Percentiles rank a stretch among this genome's conserved stretches.
These are phyloP conservation scores for Sphenodon punctatus DNA, from an alignment of 2,797 vertebrate species.

Conservation along the genomic window DNA sequence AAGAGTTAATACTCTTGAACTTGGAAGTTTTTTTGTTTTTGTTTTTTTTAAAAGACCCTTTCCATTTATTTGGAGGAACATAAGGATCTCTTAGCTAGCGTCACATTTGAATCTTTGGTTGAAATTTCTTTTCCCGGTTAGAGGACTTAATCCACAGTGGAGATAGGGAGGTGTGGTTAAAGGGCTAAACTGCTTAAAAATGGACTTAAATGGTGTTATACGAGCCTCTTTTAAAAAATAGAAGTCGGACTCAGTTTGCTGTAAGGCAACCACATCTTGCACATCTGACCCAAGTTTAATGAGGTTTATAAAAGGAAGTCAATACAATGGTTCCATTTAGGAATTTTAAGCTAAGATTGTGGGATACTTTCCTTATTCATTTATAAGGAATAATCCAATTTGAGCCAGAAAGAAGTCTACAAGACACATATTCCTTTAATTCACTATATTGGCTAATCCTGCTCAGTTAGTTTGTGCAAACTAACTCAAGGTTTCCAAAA, in stretches of 20 bases:
- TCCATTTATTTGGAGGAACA: neutral
- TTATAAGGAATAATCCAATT: neutral
- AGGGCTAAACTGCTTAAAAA: neutral
- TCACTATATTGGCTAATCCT: rapidly evolving
- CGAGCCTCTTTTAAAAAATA: neutral
- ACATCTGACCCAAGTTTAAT: neutral
- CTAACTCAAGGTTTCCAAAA: neutral
- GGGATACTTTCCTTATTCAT: neutral
- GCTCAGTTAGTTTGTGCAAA: neutral
- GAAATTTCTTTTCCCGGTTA: neutral
- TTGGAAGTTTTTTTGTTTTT: neutral
- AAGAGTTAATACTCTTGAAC: too few relatives aligned
- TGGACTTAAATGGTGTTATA: too few relatives aligned
- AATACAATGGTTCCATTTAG: neutral
- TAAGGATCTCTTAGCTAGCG: neutral
- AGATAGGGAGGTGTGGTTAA: too few relatives aligned
- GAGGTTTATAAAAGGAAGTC: neutral
- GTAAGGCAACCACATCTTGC: neutral
- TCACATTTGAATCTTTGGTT: neutral
- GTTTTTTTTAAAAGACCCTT: neutral
- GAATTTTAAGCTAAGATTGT: neutral
- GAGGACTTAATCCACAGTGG: rapidly evolving
- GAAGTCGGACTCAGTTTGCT: neutral
- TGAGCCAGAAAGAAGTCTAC: neutral
- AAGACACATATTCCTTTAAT: neutral